Evolutionary conservation across 2,888 invertebrate genomes (phyloP), one percentile per base, ranked within the genome.

Genomic region (Hypomecis atomaria): DNA sequence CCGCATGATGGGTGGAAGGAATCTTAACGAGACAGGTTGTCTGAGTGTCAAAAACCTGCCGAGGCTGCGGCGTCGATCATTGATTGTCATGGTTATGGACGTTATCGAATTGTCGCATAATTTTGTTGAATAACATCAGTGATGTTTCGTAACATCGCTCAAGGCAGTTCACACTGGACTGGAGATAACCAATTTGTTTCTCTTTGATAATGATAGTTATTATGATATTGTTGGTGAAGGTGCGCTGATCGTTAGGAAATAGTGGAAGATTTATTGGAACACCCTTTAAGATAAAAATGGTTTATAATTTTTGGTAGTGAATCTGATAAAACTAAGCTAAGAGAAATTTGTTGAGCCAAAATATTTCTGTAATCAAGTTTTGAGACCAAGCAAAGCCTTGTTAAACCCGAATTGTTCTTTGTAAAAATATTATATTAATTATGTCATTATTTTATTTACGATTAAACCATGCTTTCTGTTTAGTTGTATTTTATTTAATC

Each of bases 101-200:
- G 73, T 79, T 76, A 84, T 80, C 82, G 72, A 79, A 75, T 80
- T 81, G 82, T 82, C 83, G 73, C 78, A 77, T 85, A 84, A 84
- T 86, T 85, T 84, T 54, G 81, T 86, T 88, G 76, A 79, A 84
- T 87, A 86, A 86, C 78, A 79, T 75, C 67, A 71, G 47, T 62
- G 70, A 56, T 70, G 75, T 86, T 84, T 73, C 79, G 78, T 83
- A 85, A 85, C 70, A 62, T 53, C 68, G 55, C 73, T 53, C 34
- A 38, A 50, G 60, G 61, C 61, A 48, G 56, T 59, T 64, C 63
- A 61, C 66, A 66, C 65, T 65, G 65, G 58, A 57, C 48, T 57
- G 69, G 55, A 65, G 60, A 65, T 65, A 65, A 57, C 65, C 65
- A 65, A 65, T 65, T 65, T 65, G 65, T 65, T 65, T 65, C 65